A percentile compares a stretch with the other conserved stretches of the same genome.
Conservation (phyloP, 2,113 vertebrate genomes). For the Planiliza haematocheilus region DNA sequence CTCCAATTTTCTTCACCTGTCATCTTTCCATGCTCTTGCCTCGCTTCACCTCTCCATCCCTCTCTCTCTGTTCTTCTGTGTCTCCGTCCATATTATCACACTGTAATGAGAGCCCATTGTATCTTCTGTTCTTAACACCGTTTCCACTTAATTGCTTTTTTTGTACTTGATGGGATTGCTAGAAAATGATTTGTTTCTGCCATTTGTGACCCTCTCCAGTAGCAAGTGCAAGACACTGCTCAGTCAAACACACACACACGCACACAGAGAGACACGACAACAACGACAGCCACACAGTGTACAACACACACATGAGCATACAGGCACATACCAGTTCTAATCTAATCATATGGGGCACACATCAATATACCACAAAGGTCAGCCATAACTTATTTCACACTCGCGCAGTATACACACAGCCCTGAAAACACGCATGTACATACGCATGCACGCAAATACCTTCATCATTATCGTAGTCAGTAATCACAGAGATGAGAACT, state of each 20-base stretch:
- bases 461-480: conserved; percentile 51
- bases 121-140: conserved; percentile 50
- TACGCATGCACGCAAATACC: conserved; percentile 18
- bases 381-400: conserved; percentile 20
- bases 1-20: conserved; percentile 53
- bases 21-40: conserved; percentile 4
- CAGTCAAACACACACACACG: conserved; percentile 31
- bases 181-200: conserved; percentile 54
- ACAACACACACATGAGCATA: not conserved
- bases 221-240: conserved; percentile 14
- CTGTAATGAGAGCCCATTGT: conserved; percentile 24
- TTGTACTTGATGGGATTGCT: conserved; percentile 20
- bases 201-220: conserved; percentile 25
- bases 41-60: not conserved
- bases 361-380: conserved; percentile 48
- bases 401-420: not conserved
- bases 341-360: conserved; percentile 8
- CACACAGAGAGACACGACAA: no score
- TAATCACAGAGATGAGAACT: conserved; percentile 56
- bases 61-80: not conserved
- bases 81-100: not conserved
- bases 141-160: conserved; percentile 33
- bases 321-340: not conserved
- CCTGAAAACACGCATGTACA: conserved; percentile 7
- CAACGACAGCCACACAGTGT: not conserved